phyloP scores from a whole-genome alignment of 2,888 invertebrate species.

The Drosophila stalkeri region DNA sequence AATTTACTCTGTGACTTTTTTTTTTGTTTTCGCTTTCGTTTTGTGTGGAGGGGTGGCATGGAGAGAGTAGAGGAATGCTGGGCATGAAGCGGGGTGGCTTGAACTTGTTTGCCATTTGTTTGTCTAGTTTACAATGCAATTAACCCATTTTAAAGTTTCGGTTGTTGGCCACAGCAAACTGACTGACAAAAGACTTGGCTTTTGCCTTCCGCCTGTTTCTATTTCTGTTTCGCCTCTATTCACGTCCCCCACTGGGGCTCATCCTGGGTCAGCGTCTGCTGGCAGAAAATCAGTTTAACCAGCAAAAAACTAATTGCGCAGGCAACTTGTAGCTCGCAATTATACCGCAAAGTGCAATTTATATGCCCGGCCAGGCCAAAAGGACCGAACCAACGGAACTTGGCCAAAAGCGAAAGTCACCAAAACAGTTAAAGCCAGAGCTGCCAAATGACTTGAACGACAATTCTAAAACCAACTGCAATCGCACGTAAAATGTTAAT shows the following conservation, averaged over 20 bases:
- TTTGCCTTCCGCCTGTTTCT: slow-evolving; percentile 40
- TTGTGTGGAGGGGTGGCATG: neutral
- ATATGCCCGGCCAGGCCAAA: slow-evolving; percentile 42
- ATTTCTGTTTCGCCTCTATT: slow-evolving; percentile 42
- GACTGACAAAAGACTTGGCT: slow-evolving; percentile 73
- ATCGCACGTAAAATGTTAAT: slow-evolving; percentile 30
- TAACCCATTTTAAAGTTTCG: slow-evolving; percentile 79
- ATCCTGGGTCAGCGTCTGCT: slow-evolving; percentile 16
- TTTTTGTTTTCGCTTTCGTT: neutral
- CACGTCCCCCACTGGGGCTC: slow-evolving; percentile 20
- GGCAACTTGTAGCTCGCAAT: slow-evolving; percentile 64
- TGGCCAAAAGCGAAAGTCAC: slow-evolving; percentile 38
- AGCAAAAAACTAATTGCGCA: slow-evolving; percentile 75
- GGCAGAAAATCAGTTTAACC: slow-evolving; percentile 68
- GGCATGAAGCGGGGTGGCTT: neutral
- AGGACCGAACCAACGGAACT: slow-evolving; percentile 3
- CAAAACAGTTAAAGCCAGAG: slow-evolving; percentile 1
- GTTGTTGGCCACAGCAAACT: slow-evolving; percentile 62
- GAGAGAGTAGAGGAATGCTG: accelerated
- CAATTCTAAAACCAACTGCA: slow-evolving; percentile 48
- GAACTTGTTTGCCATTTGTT: slow-evolving; percentile 77
- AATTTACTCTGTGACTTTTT: slow-evolving; percentile 22
- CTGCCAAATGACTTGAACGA: slow-evolving; percentile 15
- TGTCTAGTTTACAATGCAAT: slow-evolving; percentile 79
- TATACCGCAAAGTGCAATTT: slow-evolving; percentile 76